Conservation (phyloP, 2,888 invertebrate genomes). For the Machimus rusticus region DNA sequence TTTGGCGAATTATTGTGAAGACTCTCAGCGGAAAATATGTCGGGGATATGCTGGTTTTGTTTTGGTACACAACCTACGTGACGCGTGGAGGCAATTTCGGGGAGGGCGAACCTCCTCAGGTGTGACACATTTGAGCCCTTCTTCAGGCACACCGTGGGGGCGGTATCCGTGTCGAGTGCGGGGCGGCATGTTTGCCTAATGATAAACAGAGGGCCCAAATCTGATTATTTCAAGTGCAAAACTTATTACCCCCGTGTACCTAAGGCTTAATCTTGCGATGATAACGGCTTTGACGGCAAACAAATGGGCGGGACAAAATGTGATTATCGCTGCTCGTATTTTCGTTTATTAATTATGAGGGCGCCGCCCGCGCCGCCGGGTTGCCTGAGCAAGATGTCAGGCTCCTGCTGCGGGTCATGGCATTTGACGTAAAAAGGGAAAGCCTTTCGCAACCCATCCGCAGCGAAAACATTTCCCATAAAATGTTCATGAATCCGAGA, state of each 20-base stretch:
- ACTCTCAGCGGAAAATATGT: background rate
- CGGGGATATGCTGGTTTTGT: slow-evolving; percentile 31
- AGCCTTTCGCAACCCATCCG: background rate
- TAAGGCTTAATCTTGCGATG: slow-evolving; percentile 22
- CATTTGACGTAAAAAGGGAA: background rate
- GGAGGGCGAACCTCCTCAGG: background rate
- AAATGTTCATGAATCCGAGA: background rate
- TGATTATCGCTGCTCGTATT: slow-evolving; percentile 11
- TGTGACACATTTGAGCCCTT: background rate
- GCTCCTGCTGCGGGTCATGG: background rate
- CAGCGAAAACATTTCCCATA: background rate
- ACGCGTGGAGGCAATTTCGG: slow-evolving; percentile 3
- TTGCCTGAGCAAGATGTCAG: background rate
- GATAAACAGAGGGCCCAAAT: slow-evolving; percentile 3
- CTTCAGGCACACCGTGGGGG: background rate
- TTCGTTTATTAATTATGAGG: slow-evolving; percentile 6
- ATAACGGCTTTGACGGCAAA: slow-evolving; percentile 7
- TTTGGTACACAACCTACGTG: background rate
- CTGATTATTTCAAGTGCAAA: slow-evolving; percentile 31
- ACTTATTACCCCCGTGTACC: slow-evolving; percentile 1
- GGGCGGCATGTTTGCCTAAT: slow-evolving; percentile 6
- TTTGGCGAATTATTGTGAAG: background rate
- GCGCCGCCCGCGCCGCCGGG: background rate
- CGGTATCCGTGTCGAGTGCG: background rate
- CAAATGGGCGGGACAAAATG: background rate